A percentile compares a stretch with the other conserved stretches of the same genome.
These are phyloP conservation scores for Drosophila cyrtoloma DNA, from an alignment of 2,888 invertebrate genomes.

Conservation along the genomic window DNA sequence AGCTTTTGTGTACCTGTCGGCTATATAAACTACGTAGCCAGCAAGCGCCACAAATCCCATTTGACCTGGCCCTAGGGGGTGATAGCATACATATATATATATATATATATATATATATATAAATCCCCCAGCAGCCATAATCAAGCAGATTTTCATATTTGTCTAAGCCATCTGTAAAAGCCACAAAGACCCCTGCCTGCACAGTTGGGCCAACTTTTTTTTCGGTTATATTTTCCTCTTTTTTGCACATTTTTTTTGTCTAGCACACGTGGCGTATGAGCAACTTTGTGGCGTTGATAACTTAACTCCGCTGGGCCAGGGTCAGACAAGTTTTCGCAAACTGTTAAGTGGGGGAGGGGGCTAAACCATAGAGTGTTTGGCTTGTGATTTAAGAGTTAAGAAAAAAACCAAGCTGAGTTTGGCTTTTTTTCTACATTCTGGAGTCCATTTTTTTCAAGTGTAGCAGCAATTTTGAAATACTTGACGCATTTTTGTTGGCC, in stretches of 20 bases:
- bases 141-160: constrained; percentile 74
- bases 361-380: not conserved
- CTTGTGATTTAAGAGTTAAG: not conserved
- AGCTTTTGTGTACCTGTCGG: constrained; percentile 28
- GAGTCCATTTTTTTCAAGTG: not conserved
- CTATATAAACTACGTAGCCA: constrained; percentile 36
- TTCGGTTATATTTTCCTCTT: not conserved
- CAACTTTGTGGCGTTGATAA: constrained; percentile 56
- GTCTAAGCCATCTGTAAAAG: constrained; percentile 42
- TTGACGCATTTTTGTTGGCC: constrained; percentile 4
- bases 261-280: constrained; percentile 54
- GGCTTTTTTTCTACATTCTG: not conserved
- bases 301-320: constrained; percentile 22
- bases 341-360: not conserved
- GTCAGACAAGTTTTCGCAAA: constrained; percentile 31
- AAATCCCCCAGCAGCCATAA: constrained; percentile 58
- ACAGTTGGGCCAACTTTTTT: constrained; percentile 11
- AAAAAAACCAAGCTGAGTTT: not conserved
- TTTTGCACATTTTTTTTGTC: not conserved
- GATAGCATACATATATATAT: not conserved
- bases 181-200: not conserved
- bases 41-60: constrained; percentile 42
- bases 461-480: not conserved
- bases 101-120: constrained; percentile 1
- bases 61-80: constrained; percentile 8